Evolutionary conservation across 2,113 vertebrate species (phyloP).

Genomic region (Siniperca knerii): DNA sequence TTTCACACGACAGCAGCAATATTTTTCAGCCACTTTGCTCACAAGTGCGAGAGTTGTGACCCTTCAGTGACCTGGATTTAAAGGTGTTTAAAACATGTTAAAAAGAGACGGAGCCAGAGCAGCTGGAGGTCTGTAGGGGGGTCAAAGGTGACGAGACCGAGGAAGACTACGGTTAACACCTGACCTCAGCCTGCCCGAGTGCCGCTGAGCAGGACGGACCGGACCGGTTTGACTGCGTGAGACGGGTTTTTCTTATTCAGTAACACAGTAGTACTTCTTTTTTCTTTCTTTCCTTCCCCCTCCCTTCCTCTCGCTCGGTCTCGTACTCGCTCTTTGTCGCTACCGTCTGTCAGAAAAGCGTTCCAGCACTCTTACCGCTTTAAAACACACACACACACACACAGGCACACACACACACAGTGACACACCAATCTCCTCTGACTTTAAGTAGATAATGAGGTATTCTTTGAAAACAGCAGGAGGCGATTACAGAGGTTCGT

Average conservation of each 20-base stretch:
- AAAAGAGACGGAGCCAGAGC: no score
- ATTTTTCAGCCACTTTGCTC: background rate
- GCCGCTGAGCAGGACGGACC: background rate
- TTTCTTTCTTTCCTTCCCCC: no score
- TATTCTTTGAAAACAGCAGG: slow-evolving; percentile 77
- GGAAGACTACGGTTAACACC: background rate
- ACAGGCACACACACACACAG: slow-evolving; percentile 6
- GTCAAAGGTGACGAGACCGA: slow-evolving; percentile 8
- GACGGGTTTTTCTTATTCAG: no score
- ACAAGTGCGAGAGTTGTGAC: accelerated
- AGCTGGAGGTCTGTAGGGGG: background rate
- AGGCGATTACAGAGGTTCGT: slow-evolving; percentile 57
- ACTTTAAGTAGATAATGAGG: slow-evolving; percentile 74
- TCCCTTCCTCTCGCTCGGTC: background rate
- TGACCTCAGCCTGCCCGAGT: background rate
- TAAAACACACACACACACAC: slow-evolving; percentile 19
- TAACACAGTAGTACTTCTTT: background rate
- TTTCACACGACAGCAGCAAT: no score
- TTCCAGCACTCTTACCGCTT: background rate
- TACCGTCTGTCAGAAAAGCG: slow-evolving; percentile 25
- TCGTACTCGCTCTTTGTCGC: slow-evolving; percentile 4
- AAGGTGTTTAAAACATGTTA: background rate
- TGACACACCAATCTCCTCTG: slow-evolving; percentile 36
- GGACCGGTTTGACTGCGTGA: background rate
- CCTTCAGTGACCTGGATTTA: background rate